Evolutionary conservation across 2,797 vertebrate species (phyloP), one percentile per base, ranked within the genome.

Genomic region (Orestias chungarensis): DNA sequence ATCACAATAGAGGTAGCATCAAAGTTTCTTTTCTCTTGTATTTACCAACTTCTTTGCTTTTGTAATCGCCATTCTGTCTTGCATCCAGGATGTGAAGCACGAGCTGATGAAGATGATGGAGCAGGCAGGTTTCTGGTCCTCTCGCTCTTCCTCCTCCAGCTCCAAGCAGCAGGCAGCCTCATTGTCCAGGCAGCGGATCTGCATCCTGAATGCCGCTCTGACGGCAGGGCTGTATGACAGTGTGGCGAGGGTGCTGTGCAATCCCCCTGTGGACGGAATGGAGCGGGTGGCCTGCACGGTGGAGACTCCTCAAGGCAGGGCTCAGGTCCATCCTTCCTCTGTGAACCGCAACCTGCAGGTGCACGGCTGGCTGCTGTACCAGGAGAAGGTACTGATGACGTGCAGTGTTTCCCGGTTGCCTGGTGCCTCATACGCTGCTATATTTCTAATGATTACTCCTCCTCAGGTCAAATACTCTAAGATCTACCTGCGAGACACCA

Each of bases 211-310:
- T 71, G 95, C 97, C 0, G 97, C 96, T 23, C 88, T 99, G 88
- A 93, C 96, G 0, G 98, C 97, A 0, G 97, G 98, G 8, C 94
- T 99, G 0, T 99, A 99, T 65, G 97, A 99, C 92, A 99, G 94
- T 0, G 69, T 99, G 78, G 97, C 96, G 33, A 96, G 96, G 62
- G 92, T 97, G 70, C 73, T 96, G 4, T 96, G 86, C 81, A 93
- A 91, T 0, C 95, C 96, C 18, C 96, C 97, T 0, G 95, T 98
- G 74, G 97, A 99, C 27, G 85, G 97, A 38, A 94, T 96, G 5
- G 97, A 99, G 76, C 95, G 94, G 4, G 79, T 96, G 77, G 95
- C 93, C 8, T 99, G 98, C 85, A 83, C 92, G 0, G 96, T 95
- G 61, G 97, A 99, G 93, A 99, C 97, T 0, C 95, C 96, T 18